phyloP scores from a whole-genome alignment of 2,888 invertebrate species.

The Erebia ligea region DNA sequence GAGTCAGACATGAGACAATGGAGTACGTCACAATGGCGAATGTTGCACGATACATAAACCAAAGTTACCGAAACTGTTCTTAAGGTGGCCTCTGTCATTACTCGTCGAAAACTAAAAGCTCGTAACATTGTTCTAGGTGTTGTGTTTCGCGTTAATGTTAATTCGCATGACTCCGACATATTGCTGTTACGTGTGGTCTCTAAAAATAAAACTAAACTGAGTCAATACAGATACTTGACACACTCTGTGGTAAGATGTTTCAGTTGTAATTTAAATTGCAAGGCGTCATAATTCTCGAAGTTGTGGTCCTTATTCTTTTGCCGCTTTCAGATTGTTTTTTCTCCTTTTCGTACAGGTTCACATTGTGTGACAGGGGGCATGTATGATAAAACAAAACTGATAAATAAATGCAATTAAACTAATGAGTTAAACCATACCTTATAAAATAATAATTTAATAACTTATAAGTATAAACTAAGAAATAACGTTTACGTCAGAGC shows the following conservation, averaged over 20 bases:
- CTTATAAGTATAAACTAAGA: constrained; percentile 11
- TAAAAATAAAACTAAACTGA: constrained; percentile 65
- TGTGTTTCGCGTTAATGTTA: constrained; percentile 76
- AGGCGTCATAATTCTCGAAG: constrained; percentile 43
- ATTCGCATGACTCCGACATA: constrained; percentile 75
- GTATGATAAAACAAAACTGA: constrained; percentile 64
- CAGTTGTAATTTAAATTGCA: constrained; percentile 24
- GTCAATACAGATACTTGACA: constrained; percentile 75
- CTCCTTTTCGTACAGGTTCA: constrained; percentile 53
- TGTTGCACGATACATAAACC: constrained; percentile 32
- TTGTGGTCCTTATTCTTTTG: constrained; percentile 26
- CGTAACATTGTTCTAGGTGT: constrained; percentile 68
- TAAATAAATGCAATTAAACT: constrained; percentile 49
- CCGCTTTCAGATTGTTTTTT: constrained; percentile 34
- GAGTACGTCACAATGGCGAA: constrained; percentile 24
- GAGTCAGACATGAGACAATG: constrained; percentile 35
- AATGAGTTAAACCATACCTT: constrained; percentile 47
- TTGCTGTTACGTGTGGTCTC: constrained; percentile 72
- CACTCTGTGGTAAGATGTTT: constrained; percentile 69
- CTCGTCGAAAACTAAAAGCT: constrained; percentile 63
- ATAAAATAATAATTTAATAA: constrained; percentile 38
- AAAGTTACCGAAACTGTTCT: constrained; percentile 42
- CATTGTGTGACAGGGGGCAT: constrained; percentile 82
- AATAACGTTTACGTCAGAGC: constrained; percentile 37
- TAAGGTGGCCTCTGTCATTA: constrained; percentile 64